These are phyloP conservation scores for Andricus grossulariae DNA, from an alignment of 1,140 invertebrate species.

Conservation along the genomic window DNA sequence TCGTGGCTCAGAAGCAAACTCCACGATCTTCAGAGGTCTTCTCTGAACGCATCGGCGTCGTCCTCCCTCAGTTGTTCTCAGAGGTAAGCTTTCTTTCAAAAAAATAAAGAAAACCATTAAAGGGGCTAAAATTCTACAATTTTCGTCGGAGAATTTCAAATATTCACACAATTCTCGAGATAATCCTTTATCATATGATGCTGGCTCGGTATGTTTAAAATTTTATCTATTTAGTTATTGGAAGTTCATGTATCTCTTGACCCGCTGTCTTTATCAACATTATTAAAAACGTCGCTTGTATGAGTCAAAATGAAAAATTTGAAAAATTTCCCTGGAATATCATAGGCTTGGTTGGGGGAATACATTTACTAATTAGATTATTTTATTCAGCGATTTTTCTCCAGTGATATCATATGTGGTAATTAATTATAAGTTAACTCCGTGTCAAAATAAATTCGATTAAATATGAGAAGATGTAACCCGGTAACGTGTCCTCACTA, in stretches of 20 bases:
- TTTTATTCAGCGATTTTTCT: too few relatives aligned
- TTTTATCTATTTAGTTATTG: background rate
- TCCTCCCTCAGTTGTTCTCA: conserved; percentile 46
- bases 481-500: too few relatives aligned
- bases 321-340: too few relatives aligned
- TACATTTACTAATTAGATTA: too few relatives aligned
- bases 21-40: conserved; percentile 48
- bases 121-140: conserved; percentile 17
- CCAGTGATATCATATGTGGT: too few relatives aligned
- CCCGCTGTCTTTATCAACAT: too few relatives aligned
- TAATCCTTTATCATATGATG: background rate
- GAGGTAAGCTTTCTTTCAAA: background rate
- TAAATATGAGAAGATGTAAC: too few relatives aligned
- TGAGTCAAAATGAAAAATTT: too few relatives aligned
- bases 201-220: background rate
- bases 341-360: too few relatives aligned
- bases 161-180: background rate
- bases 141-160: background rate
- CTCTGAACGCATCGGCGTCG: conserved; percentile 48
- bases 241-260: background rate
- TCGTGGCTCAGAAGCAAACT: conserved; percentile 45
- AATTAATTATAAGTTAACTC: too few relatives aligned
- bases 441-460: too few relatives aligned
- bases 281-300: too few relatives aligned
- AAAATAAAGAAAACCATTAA: conserved; percentile 2